These are phyloP conservation scores for Lanistes nyassanus DNA, from an alignment of 1,140 invertebrate species.

Conservation along the genomic window DNA sequence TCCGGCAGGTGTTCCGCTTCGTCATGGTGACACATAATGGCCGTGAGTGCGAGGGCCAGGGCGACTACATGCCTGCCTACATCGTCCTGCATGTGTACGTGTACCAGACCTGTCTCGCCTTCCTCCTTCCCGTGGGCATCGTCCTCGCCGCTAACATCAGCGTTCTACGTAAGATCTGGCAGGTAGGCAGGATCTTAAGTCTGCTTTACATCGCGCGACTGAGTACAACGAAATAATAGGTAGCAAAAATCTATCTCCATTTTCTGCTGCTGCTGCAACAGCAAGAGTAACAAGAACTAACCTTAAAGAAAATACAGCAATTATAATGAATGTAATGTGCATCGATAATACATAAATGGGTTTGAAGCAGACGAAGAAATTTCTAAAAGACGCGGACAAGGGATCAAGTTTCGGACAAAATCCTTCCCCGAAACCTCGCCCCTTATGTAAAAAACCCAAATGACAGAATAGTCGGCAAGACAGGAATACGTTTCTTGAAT, in stretches of 20 bases:
- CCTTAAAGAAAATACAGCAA: not conserved
- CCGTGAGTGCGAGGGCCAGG: constrained; percentile 32
- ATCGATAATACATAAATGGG: no score
- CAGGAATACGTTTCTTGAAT: no score
- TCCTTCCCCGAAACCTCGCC: no score
- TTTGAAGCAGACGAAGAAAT: no score
- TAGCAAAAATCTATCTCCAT: not conserved
- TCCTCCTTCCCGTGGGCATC: constrained; percentile 46
- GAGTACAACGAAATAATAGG: not conserved
- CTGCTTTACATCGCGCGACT: not conserved
- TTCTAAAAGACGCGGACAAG: no score
- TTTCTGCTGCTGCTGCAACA: not conserved
- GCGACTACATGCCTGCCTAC: constrained; percentile 38
- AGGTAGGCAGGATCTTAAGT: constrained; percentile 19
- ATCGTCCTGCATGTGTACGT: constrained; percentile 52
- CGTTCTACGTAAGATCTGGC: constrained; percentile 52
- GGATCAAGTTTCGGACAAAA: no score
- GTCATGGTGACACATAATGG: constrained; percentile 45
- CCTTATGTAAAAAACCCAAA: no score
- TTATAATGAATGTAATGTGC: not conserved
- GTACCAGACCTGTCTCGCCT: constrained; percentile 53
- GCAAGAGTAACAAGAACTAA: not conserved
- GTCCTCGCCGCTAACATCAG: constrained; percentile 51
- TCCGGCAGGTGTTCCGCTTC: constrained; percentile 36
- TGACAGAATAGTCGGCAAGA: no score